Percentiles rank a stretch among this genome's conserved stretches.
phyloP scores from a whole-genome alignment of 2,888 invertebrate genomes.

The Erebia ligea region DNA sequence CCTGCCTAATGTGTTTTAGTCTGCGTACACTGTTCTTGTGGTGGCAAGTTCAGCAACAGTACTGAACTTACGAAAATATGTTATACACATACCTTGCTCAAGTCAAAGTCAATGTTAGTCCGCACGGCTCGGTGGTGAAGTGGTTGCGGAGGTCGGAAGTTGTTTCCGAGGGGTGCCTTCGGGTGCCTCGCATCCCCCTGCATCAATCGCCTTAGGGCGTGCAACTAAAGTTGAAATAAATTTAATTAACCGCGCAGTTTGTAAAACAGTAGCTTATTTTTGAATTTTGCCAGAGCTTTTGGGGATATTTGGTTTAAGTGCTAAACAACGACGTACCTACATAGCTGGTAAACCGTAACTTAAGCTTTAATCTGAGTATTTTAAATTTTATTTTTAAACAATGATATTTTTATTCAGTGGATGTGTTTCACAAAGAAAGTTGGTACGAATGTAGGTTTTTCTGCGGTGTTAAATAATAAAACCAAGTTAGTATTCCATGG shows the following conservation, averaged over 20 bases:
- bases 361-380: not conserved
- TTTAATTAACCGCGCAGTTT: constrained; percentile 48
- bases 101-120: constrained; percentile 98
- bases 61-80: not conserved
- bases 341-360: not conserved
- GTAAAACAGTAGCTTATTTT: constrained; percentile 44
- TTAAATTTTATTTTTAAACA: too few relatives aligned
- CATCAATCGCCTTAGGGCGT: constrained; percentile 92
- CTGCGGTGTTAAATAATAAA: too few relatives aligned
- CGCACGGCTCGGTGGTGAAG: constrained; percentile 96
- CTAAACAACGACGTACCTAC: not conserved
- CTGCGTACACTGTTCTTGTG: too few relatives aligned
- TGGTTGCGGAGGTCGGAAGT: constrained; percentile 96
- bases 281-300: constrained; percentile 34
- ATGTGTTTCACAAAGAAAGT: too few relatives aligned
- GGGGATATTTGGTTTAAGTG: constrained; percentile 12
- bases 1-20: too few relatives aligned
- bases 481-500: not conserved
- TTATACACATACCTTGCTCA: constrained; percentile 84
- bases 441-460: too few relatives aligned
- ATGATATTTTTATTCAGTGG: too few relatives aligned
- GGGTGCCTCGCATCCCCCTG: constrained; percentile 94
- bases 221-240: constrained; percentile 84
- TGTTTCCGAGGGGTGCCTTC: constrained; percentile 96
- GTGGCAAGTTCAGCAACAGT: not conserved